Evolutionary conservation across 1,140 invertebrate genomes (phyloP).

Genomic region (Andricus grossulariae): DNA sequence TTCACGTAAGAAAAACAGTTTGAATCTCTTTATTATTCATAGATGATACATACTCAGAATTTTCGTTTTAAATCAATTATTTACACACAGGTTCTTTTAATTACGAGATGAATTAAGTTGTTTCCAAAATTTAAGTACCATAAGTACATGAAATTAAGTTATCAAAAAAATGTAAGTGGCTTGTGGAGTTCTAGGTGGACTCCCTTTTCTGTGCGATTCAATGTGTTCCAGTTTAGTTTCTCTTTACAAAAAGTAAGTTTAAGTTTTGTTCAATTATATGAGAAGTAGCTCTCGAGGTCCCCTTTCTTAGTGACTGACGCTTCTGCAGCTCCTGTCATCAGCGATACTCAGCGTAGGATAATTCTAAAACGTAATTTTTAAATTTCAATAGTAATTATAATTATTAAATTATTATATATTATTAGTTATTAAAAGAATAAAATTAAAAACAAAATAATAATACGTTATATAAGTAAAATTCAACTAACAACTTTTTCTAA

Average conservation of each 20-base stretch:
- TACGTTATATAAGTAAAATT: constrained; percentile 34
- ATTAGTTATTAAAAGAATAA: not conserved
- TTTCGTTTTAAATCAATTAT: not conserved
- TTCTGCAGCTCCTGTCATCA: constrained; percentile 62
- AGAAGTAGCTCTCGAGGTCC: constrained; percentile 36
- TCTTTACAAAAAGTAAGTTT: not conserved
- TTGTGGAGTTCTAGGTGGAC: too few species aligned
- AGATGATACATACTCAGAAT: not conserved
- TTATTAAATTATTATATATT: not conserved
- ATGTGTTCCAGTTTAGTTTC: not conserved
- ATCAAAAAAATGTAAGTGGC: too few species aligned
- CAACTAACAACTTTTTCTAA: constrained; percentile 69
- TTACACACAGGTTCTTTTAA: not conserved
- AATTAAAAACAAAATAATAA: constrained; percentile 31
- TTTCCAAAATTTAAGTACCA: not conserved
- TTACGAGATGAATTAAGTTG: not conserved
- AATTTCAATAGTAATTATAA: not conserved
- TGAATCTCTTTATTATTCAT: constrained; percentile 11
- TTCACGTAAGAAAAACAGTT: not conserved
- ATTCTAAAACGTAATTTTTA: constrained; percentile 61
- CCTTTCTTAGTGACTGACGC: constrained; percentile 63
- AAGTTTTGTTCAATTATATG: not conserved
- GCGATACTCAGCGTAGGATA: constrained; percentile 64
- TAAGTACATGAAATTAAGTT: too few species aligned
- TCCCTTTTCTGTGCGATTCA: not conserved